Percentiles rank a stretch among this genome's conserved stretches.
Evolutionary conservation across 1,140 invertebrate genomes (phyloP).

Genomic region (Temnothorax nylanderi): DNA sequence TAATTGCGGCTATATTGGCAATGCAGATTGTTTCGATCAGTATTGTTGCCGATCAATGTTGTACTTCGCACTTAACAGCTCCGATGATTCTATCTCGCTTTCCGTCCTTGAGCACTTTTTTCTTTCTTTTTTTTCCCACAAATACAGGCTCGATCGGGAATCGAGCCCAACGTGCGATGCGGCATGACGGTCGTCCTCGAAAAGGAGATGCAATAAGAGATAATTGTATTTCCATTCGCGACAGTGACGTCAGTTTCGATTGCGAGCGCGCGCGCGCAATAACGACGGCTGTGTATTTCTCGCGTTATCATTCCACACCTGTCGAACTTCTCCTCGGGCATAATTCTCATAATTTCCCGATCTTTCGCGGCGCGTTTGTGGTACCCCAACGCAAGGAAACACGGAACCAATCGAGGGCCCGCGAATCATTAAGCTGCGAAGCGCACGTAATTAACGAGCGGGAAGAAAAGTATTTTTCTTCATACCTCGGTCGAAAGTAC

Average conservation of each 20-base stretch:
- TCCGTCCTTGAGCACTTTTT: constrained; percentile 66
- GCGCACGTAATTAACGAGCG: not conserved
- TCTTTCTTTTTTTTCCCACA: constrained; percentile 31
- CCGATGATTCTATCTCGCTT: constrained; percentile 49
- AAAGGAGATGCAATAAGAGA: constrained; percentile 74
- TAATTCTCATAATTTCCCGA: not conserved
- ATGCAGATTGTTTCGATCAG: not conserved
- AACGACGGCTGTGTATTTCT: constrained; percentile 17
- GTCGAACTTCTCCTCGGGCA: not conserved
- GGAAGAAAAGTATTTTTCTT: constrained; percentile 55
- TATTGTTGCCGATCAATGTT: not conserved
- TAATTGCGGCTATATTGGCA: not conserved
- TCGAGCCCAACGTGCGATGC: constrained; percentile 17
- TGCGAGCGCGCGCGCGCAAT: constrained; percentile 52
- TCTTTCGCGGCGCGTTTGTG: not conserved
- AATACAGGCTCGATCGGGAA: constrained; percentile 55
- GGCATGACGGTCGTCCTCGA: constrained; percentile 63
- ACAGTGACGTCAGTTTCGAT: constrained; percentile 69
- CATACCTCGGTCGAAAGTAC: too few species aligned
- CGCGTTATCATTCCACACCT: constrained; percentile 11
- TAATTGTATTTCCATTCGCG: constrained; percentile 66
- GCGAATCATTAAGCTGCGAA: not conserved
- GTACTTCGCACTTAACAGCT: constrained; percentile 43
- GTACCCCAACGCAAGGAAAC: not conserved
- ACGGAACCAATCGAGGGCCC: not conserved